A percentile compares a stretch with the other conserved stretches of the same genome.
phyloP scores from a whole-genome alignment of 2,888 invertebrate genomes.

The Ochropacha duplaris region DNA sequence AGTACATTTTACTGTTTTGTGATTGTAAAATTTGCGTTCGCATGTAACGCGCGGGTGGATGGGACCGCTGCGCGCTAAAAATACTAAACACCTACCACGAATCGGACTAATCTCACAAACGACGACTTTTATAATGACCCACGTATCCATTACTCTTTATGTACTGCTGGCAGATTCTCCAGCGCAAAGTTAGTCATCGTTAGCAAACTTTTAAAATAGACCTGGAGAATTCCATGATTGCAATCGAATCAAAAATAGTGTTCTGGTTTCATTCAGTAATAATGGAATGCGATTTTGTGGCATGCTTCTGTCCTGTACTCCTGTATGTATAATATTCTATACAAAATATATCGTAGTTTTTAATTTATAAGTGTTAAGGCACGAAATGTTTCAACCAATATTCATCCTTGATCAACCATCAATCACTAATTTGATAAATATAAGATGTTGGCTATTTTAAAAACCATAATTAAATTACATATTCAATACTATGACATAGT shows the following conservation, averaged over 20 bases:
- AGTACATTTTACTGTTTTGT: constrained; percentile 30
- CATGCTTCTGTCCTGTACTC: too few species aligned
- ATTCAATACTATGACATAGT: too few species aligned
- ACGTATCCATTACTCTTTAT: constrained; percentile 2
- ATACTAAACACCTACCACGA: constrained; percentile 41
- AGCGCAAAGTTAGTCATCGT: not conserved
- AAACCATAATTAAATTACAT: too few species aligned
- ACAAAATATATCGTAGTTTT: not conserved
- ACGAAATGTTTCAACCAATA: too few species aligned
- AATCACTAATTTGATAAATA: too few species aligned
- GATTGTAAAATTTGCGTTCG: constrained; percentile 31
- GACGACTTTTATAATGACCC: not conserved
- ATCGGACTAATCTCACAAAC: not conserved
- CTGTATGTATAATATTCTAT: not conserved
- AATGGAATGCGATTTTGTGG: not conserved
- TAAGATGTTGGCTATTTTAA: too few species aligned
- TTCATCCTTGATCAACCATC: too few species aligned
- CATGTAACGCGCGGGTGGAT: constrained; percentile 37
- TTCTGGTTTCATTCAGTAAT: not conserved
- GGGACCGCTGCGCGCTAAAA: constrained; percentile 66
- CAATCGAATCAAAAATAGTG: not conserved
- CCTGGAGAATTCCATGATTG: not conserved
- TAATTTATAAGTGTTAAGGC: not conserved
- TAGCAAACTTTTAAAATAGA: not conserved
- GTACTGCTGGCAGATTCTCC: not conserved